These are phyloP conservation scores for Drosophila tanythrix DNA, from an alignment of 2,888 invertebrate genomes.

Conservation along the genomic window DNA sequence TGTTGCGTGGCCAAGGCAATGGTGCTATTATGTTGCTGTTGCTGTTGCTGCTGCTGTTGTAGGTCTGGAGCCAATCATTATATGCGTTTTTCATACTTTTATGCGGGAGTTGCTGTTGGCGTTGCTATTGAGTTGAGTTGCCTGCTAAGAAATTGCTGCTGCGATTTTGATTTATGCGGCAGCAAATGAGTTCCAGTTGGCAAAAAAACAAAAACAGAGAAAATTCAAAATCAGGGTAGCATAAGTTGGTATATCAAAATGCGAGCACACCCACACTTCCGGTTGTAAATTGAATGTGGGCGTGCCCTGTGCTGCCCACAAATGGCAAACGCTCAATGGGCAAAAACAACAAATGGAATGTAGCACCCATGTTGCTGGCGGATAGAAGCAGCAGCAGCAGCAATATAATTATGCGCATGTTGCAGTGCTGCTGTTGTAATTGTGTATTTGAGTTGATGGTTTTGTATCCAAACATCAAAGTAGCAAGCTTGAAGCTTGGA, in stretches of 20 bases:
- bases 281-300: constrained; percentile 80
- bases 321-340: constrained; percentile 34
- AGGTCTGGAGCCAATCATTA: constrained; percentile 73
- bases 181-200: constrained; percentile 70
- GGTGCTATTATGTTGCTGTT: constrained; percentile 64
- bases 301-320: constrained; percentile 55
- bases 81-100: constrained; percentile 77
- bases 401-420: constrained; percentile 67
- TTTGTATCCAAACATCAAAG: constrained; percentile 73
- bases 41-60: constrained; percentile 50
- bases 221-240: constrained; percentile 30
- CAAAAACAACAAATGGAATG: constrained; percentile 45
- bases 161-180: constrained; percentile 77
- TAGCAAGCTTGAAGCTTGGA: constrained; percentile 29
- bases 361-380: constrained; percentile 52
- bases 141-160: constrained; percentile 44
- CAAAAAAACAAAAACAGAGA: constrained; percentile 22
- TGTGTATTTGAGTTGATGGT: constrained; percentile 61
- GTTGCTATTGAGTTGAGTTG: constrained; percentile 34
- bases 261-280: constrained; percentile 83
- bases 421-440: constrained; percentile 23
- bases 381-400: constrained; percentile 32
- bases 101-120: constrained; percentile 75
- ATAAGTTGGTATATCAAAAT: constrained; percentile 62
- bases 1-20: constrained; percentile 56